phyloP scores from a whole-genome alignment of 1,140 invertebrate species.

The Sitophilus oryzae region DNA sequence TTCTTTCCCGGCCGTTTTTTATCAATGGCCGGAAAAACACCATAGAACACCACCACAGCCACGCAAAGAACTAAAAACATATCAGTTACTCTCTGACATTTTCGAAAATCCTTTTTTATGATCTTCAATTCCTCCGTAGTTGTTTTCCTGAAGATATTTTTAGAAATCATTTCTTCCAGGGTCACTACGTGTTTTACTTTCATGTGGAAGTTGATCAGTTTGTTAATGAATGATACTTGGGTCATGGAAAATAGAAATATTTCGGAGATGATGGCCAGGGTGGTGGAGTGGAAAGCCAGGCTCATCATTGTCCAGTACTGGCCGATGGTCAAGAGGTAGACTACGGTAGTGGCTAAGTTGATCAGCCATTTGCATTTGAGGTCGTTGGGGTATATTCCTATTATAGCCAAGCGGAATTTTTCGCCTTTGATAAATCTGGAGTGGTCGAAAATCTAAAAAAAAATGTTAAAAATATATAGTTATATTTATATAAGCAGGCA shows the following conservation, averaged over 20 bases:
- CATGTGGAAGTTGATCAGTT: slow-evolving; percentile 13
- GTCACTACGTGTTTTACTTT: not conserved
- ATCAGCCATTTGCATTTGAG: slow-evolving; percentile 8
- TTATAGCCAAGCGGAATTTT: slow-evolving; percentile 4
- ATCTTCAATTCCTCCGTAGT: not conserved
- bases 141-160: slow-evolving; percentile 7
- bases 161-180: slow-evolving; percentile 5
- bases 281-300: not conserved
- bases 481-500: too few species aligned
- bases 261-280: slow-evolving; percentile 10
- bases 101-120: not conserved
- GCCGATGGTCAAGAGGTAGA: slow-evolving; percentile 3
- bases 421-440: not conserved
- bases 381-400: slow-evolving; percentile 13
- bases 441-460: slow-evolving; percentile 6
- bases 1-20: not conserved
- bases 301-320: slow-evolving; percentile 1
- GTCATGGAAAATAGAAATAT: slow-evolving; percentile 21
- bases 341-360: not conserved
- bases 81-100: not conserved
- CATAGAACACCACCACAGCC: slow-evolving; percentile 3
- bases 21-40: slow-evolving; percentile 1
- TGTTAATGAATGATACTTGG: slow-evolving; percentile 16
- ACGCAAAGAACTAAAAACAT: not conserved
- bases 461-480: not conserved